Conservation (phyloP, 2,797 vertebrate genomes). For the Enteromius fasciolatus region DNA sequence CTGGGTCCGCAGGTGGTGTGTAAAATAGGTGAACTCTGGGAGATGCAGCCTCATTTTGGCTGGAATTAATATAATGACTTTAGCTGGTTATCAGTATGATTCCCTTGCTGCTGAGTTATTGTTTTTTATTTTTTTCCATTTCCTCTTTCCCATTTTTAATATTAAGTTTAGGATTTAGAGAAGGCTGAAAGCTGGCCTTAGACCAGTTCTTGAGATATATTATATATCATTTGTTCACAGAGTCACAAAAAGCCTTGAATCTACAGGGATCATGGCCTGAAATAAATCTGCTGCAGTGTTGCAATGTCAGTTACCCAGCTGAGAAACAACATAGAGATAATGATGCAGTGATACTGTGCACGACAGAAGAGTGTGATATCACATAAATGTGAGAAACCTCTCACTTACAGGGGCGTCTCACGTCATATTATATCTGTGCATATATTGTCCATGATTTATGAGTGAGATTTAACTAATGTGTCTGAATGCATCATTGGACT, state of each 20-base stretch:
- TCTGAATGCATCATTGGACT: background rate
- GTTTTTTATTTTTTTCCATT: background rate
- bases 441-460: slow-evolving; percentile 2
- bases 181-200: background rate
- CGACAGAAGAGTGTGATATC: slow-evolving; percentile 21
- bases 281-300: background rate
- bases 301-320: background rate
- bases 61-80: slow-evolving; percentile 17
- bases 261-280: background rate
- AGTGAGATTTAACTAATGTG: slow-evolving; percentile 4
- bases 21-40: slow-evolving; percentile 29
- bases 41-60: slow-evolving; percentile 21
- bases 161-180: background rate
- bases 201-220: background rate
- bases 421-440: background rate
- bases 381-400: slow-evolving; percentile 20
- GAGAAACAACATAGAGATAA: slow-evolving; percentile 1
- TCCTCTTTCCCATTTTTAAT: background rate
- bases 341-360: slow-evolving; percentile 13
- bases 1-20: slow-evolving; percentile 9
- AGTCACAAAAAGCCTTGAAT: background rate
- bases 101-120: background rate
- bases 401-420: slow-evolving; percentile 6
- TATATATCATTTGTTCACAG: slow-evolving; percentile 10
- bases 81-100: slow-evolving; percentile 13